These are phyloP conservation scores for Zaprionus camerounensis DNA, from an alignment of 1,140 invertebrate genomes.

Conservation along the genomic window DNA sequence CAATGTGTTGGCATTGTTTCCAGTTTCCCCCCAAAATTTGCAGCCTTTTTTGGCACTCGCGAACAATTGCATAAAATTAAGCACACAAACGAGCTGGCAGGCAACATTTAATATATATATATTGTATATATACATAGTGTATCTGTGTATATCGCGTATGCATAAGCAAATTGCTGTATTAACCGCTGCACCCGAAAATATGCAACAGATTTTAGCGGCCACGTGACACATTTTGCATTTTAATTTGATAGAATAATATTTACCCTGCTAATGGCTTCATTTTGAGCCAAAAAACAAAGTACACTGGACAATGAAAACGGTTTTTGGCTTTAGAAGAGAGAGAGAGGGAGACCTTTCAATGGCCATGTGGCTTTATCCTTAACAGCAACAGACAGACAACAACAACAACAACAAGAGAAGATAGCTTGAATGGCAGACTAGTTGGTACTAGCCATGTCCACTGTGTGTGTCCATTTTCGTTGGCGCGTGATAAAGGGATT, in stretches of 20 bases:
- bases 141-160: constrained; percentile 14
- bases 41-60: constrained; percentile 25
- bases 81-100: constrained; percentile 45
- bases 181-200: constrained; percentile 52
- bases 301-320: neutral
- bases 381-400: constrained; percentile 38
- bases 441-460: neutral
- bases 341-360: neutral
- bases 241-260: constrained; percentile 82
- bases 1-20: constrained; percentile 30
- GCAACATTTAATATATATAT: constrained; percentile 64
- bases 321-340: neutral
- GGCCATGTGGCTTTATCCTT: constrained; percentile 51
- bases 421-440: neutral
- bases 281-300: constrained; percentile 35
- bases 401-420: constrained; percentile 25
- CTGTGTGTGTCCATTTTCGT: constrained; percentile 9
- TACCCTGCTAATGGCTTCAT: constrained; percentile 76
- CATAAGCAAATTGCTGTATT: constrained; percentile 76
- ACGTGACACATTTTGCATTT: constrained; percentile 69
- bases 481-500: constrained; percentile 71
- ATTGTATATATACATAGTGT: neutral
- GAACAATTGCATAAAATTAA: constrained; percentile 71
- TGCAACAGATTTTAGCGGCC: constrained; percentile 51
- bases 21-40: neutral